phyloP scores from a whole-genome alignment of 2,797 vertebrate genomes.

The Anas georgica region DNA sequence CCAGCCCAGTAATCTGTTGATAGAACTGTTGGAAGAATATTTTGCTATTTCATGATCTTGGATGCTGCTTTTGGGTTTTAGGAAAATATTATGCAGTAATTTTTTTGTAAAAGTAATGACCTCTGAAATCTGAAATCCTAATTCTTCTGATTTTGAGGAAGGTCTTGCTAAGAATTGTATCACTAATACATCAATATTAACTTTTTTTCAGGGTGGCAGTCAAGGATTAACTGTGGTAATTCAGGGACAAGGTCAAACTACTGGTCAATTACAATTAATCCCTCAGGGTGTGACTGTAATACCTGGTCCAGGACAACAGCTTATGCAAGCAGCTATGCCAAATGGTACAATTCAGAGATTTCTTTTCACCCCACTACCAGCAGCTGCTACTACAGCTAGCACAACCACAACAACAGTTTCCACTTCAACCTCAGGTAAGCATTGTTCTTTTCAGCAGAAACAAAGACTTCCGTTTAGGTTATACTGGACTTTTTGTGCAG shows the following conservation, averaged over 20 bases:
- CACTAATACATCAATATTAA: background rate
- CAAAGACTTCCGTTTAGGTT: fast-evolving
- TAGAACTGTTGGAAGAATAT: background rate
- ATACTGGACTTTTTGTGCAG: background rate
- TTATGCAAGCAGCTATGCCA: constrained; percentile 97
- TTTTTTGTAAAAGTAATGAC: background rate
- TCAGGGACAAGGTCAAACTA: constrained; percentile 96
- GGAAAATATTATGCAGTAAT: background rate
- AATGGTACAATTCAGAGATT: constrained; percentile 96
- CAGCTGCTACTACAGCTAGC: constrained; percentile 78
- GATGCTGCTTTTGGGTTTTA: background rate
- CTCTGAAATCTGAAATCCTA: background rate
- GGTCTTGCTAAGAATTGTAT: background rate
- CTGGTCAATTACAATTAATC: constrained; percentile 94
- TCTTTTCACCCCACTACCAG: constrained; percentile 90
- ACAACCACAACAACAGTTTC: constrained; percentile 81
- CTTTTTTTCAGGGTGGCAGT: constrained; percentile 85
- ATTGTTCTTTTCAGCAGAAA: background rate
- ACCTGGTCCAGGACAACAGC: constrained; percentile 94
- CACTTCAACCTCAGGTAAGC: constrained; percentile 83
- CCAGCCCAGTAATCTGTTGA: background rate
- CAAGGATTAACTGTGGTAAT: constrained; percentile 95
- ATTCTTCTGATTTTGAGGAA: background rate
- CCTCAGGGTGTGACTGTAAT: constrained; percentile 94
- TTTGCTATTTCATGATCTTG: background rate